Conservation (phyloP, 1,140 invertebrate genomes). For the Batillaria attramentaria region DNA sequence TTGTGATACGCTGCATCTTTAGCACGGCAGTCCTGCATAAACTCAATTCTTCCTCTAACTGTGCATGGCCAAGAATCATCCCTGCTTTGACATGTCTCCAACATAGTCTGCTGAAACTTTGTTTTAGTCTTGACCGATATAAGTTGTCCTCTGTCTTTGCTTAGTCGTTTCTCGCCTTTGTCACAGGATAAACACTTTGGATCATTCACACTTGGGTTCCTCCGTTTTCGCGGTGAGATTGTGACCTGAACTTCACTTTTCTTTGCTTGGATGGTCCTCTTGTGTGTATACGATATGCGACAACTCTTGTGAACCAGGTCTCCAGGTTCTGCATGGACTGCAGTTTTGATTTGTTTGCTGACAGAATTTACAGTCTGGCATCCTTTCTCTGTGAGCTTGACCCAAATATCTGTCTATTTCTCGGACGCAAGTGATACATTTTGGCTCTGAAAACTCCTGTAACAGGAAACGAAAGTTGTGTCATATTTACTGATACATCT, state of each 20-base stretch:
- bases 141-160: not conserved
- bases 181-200: not conserved
- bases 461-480: not conserved
- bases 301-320: not conserved
- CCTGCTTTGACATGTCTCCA: not conserved
- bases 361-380: not conserved
- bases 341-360: not conserved
- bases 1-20: not conserved
- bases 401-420: too few relatives aligned
- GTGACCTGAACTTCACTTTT: not conserved
- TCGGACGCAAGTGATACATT: not conserved
- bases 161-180: constrained; percentile 2
- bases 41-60: constrained; percentile 8
- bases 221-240: not conserved
- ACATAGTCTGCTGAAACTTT: constrained; percentile 1
- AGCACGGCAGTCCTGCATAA: constrained; percentile 15
- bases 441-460: not conserved
- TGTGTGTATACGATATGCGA: not conserved
- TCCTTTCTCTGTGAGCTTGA: constrained; percentile 3
- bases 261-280: not conserved
- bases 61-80: constrained; percentile 1
- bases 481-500: too few relatives aligned
- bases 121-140: not conserved
- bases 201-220: not conserved
- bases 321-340: not conserved